Percentiles rank a stretch among this genome's conserved stretches.
These are phyloP conservation scores for Agrochola macilenta DNA, from an alignment of 2,888 invertebrate species.

Conservation along the genomic window DNA sequence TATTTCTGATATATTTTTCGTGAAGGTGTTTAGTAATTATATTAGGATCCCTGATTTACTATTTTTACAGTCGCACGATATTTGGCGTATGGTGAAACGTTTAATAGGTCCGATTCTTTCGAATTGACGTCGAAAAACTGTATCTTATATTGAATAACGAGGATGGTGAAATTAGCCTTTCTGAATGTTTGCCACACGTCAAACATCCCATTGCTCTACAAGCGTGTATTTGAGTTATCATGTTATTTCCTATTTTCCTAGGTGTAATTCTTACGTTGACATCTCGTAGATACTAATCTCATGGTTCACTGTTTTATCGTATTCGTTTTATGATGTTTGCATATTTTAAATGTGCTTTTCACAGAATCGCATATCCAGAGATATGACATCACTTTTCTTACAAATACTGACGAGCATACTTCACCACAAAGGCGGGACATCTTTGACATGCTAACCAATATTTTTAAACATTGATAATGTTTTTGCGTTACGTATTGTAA, in stretches of 20 bases:
- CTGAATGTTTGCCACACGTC: constrained; percentile 42
- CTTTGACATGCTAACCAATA: constrained; percentile 49
- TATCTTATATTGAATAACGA: background rate
- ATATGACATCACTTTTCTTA: constrained; percentile 63
- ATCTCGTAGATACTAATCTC: constrained; percentile 61
- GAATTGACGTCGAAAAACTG: background rate
- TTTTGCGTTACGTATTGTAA: constrained; percentile 66
- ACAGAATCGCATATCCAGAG: constrained; percentile 72
- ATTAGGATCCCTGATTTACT: constrained; percentile 32
- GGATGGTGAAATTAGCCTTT: background rate
- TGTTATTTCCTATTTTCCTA: constrained; percentile 42
- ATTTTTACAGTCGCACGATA: constrained; percentile 27
- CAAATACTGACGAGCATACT: constrained; percentile 63
- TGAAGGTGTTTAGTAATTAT: constrained; percentile 53
- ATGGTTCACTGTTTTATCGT: constrained; percentile 61
- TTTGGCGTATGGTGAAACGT: constrained; percentile 58
- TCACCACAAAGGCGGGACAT: constrained; percentile 66
- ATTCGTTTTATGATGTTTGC: constrained; percentile 68
- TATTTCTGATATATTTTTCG: constrained; percentile 43
- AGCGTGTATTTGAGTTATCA: constrained; percentile 46
- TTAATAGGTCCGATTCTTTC: background rate
- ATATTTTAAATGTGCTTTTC: constrained; percentile 77
- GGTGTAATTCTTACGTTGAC: constrained; percentile 53
- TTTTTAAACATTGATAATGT: constrained; percentile 58
- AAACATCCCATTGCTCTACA: constrained; percentile 31